Evolutionary conservation across 2,888 invertebrate genomes (phyloP).

Genomic region (Aproaerema taeniolella): DNA sequence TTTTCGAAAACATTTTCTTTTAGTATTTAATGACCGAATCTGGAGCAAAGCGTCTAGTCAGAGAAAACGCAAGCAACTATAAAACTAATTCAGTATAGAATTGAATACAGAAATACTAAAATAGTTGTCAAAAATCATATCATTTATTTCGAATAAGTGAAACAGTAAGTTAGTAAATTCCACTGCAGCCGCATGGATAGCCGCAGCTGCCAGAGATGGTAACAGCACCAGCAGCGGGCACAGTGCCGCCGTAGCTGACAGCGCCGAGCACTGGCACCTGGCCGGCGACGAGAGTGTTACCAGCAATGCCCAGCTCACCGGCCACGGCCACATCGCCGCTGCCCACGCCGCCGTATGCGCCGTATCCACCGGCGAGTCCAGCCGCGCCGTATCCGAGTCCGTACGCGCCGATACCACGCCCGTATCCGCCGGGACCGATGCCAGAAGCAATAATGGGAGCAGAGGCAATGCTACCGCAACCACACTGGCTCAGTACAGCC

Average conservation of each 20-base stretch:
- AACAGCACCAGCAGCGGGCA: constrained; percentile 29
- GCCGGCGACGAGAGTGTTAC: constrained; percentile 29
- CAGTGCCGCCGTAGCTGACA: constrained; percentile 26
- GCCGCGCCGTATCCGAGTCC: neutral
- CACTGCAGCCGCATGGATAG: constrained; percentile 17
- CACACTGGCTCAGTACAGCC: constrained; percentile 8
- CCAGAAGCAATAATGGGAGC: constrained; percentile 6
- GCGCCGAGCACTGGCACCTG: constrained; percentile 33
- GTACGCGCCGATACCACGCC: neutral
- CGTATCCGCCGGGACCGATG: neutral
- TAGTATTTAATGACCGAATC: no score
- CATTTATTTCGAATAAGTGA: no score
- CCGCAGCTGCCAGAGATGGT: constrained; percentile 29
- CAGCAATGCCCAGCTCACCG: constrained; percentile 31
- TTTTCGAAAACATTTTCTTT: no score
- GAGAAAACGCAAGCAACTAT: no score
- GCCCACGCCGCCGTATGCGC: constrained; percentile 26
- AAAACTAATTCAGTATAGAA: no score
- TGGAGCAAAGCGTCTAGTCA: no score
- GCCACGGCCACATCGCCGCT: constrained; percentile 27
- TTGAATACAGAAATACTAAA: no score
- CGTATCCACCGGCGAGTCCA: constrained; percentile 2
- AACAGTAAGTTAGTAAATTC: neutral
- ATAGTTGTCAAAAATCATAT: no score
- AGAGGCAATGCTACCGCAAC: constrained; percentile 5